These are phyloP conservation scores for Eurytoma adleriae DNA, from an alignment of 2,888 invertebrate species.

Conservation along the genomic window DNA sequence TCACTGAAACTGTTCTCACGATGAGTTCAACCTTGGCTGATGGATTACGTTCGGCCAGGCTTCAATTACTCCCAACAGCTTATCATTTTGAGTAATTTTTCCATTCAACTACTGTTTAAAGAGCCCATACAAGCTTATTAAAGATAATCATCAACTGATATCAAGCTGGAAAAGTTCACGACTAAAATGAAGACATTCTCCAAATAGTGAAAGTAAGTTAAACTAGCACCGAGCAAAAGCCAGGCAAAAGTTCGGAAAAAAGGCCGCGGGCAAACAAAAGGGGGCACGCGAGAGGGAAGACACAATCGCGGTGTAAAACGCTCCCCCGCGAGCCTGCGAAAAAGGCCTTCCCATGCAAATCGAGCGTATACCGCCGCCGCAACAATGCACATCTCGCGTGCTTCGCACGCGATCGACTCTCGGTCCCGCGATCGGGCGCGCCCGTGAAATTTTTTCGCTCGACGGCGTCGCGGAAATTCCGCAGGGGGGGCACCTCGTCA, in stretches of 20 bases:
- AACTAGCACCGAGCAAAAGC: too few relatives aligned
- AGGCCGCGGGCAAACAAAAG: background rate
- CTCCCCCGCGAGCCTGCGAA: background rate
- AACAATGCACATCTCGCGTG: background rate
- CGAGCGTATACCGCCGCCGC: background rate
- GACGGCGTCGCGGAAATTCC: background rate
- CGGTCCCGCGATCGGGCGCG: background rate
- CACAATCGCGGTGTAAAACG: background rate
- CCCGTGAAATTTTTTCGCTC: slow-evolving; percentile 16
- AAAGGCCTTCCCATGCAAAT: slow-evolving; percentile 29
- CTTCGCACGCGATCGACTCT: slow-evolving; percentile 19
- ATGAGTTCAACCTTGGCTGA: too few relatives aligned
- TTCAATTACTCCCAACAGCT: too few relatives aligned
- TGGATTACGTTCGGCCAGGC: too few relatives aligned
- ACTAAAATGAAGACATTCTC: too few relatives aligned
- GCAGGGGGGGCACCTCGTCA: slow-evolving; percentile 11
- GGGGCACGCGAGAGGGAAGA: background rate
- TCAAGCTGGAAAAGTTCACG: too few relatives aligned
- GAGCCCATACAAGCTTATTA: too few relatives aligned
- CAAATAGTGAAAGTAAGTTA: too few relatives aligned
- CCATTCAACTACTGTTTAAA: too few relatives aligned
- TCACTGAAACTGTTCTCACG: too few relatives aligned
- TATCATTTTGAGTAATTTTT: too few relatives aligned
- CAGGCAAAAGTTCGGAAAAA: background rate
- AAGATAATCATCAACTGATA: too few relatives aligned